Base-by-base conservation (phyloP, 2,888 invertebrate species). In the Ectemnius cavifrons region DNA sequence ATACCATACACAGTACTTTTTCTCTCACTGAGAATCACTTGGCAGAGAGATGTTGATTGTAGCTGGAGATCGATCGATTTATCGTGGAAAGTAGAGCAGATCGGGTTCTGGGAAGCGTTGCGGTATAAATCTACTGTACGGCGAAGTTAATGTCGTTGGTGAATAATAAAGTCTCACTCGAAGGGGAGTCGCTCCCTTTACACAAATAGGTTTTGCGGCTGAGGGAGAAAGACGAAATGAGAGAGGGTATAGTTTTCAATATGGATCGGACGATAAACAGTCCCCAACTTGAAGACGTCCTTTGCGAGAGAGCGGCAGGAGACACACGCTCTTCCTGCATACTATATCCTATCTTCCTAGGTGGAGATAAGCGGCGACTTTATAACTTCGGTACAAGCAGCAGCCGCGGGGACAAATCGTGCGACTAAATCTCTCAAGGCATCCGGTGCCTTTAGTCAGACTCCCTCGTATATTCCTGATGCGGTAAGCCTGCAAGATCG, bases 231-330 rank as follows among this genome's bases (percentile, higher is more conserved):
- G 23, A 37, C 37, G 8, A 4, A 37, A 11, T 63, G 61, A 59
- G 20, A 16, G 66, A 61, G 68, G 72, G 67, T 67, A 72, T 63
- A 69, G 73, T 75, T 80, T 77, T 75, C 81, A 75, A 77, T 76
- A 76, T 78, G 75, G 77, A 76, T 76, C 69, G 64, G 63, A 69
- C 71, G 81, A 75, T 80, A 71, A 71, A 75, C 69, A 75, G 68
- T 78, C 63, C 71, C 75, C 67, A 37, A 66, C 59, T 60, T 67
- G 63, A 70, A 75, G 57, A 58, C 62, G 65, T 49, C 52, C 16
- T 37, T 52, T 2, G 52, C 52, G 52, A 52, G 52, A 14, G 52
- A 52, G 52, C 4, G 16, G 14, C 52, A 13, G 16, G 5, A 37
- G 37, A 37, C 37, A 11, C 37, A 37, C 37, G 37, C 37, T 37